A percentile compares a stretch with the other conserved stretches of the same genome.
These are phyloP conservation scores for Synergus japonicus DNA, from an alignment of 2,888 invertebrate species.

Conservation along the genomic window DNA sequence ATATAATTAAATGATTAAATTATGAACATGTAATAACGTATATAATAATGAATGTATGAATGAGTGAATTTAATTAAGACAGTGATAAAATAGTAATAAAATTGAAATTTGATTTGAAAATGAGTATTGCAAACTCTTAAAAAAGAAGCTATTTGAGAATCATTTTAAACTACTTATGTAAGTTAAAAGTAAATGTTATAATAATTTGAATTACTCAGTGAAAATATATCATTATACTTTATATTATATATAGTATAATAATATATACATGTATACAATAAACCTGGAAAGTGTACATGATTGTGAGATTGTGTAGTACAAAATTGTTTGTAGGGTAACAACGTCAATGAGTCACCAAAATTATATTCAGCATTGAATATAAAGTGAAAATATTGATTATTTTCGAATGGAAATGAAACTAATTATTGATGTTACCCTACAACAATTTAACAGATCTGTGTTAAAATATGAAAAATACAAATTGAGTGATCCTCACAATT, in stretches of 20 bases:
- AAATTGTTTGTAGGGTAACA: too few relatives aligned
- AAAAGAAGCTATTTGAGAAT: constrained; percentile 39
- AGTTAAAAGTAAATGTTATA: not conserved
- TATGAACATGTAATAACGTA: constrained; percentile 48
- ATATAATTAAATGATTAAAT: constrained; percentile 48
- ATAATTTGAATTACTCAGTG: not conserved
- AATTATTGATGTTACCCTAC: not conserved
- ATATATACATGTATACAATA: not conserved
- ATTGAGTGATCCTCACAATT: constrained; percentile 1
- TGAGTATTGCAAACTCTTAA: constrained; percentile 30
- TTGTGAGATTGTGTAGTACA: too few relatives aligned
- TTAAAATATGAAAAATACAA: not conserved
- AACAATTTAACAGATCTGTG: not conserved
- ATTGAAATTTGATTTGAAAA: constrained; percentile 45
- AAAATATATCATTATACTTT: not conserved
- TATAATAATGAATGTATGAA: constrained; percentile 45
- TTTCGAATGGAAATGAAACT: too few relatives aligned
- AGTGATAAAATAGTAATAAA: constrained; percentile 24
- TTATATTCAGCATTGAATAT: too few relatives aligned
- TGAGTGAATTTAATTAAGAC: constrained; percentile 20
- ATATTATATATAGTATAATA: not conserved
- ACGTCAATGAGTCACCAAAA: too few relatives aligned
- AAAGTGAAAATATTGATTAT: too few relatives aligned
- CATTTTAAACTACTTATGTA: constrained; percentile 42
- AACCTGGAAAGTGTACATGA: not conserved